Conservation (phyloP, 2,113 vertebrate genomes). For the Pseudopipra pipra region DNA sequence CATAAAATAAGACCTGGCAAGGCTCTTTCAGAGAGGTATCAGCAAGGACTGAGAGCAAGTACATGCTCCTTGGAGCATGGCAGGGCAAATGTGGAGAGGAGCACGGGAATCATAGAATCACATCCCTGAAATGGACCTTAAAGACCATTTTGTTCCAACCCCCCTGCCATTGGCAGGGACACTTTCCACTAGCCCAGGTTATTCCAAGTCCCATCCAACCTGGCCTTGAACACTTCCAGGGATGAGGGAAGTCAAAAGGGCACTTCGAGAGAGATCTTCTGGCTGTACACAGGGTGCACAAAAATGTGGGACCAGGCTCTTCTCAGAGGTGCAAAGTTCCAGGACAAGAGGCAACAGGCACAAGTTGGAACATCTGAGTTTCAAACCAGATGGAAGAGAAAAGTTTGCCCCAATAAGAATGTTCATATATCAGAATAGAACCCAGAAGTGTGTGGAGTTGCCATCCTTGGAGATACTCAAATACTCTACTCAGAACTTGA, state of each 20-base stretch:
- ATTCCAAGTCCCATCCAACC: fast-evolving
- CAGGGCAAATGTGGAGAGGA: background rate
- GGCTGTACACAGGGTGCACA: background rate
- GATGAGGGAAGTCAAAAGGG: background rate
- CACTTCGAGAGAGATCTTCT: background rate
- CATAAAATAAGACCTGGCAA: background rate
- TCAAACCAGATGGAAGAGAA: background rate
- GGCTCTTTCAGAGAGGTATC: background rate
- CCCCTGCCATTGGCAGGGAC: background rate
- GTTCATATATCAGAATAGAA: background rate
- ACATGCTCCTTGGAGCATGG: background rate
- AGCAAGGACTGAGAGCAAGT: background rate
- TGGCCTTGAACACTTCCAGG: background rate
- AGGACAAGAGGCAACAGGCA: background rate
- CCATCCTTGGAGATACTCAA: background rate
- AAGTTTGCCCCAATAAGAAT: background rate
- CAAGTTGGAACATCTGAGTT: background rate
- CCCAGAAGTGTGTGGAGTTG: background rate
- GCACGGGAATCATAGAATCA: background rate
- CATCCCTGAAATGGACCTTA: background rate
- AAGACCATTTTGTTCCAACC: background rate
- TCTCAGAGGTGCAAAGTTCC: background rate
- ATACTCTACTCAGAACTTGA: background rate
- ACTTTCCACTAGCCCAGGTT: background rate
- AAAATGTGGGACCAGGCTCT: background rate